Evolutionary conservation across 92 coral and sea anemone species (phyloP).

Genomic region (Zoanthus solanderi): DNA sequence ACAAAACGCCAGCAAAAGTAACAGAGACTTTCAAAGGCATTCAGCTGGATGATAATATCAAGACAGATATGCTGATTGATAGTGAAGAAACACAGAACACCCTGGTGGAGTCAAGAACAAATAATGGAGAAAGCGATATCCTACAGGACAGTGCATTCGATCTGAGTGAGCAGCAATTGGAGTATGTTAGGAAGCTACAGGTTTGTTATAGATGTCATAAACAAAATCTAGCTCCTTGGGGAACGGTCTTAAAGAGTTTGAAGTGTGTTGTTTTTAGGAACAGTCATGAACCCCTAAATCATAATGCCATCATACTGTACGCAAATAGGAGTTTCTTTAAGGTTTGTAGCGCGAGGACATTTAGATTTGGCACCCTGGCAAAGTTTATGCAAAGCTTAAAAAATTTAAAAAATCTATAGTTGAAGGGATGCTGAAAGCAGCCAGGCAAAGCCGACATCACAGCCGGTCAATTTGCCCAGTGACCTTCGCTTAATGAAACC

Average conservation of each 20-base stretch:
- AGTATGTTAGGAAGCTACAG: slow-evolving; percentile 76
- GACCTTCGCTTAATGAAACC: too few relatives aligned
- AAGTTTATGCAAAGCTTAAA: too few relatives aligned
- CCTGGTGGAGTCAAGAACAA: not conserved
- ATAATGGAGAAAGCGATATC: not conserved
- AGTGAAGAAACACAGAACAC: not conserved
- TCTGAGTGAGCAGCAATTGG: slow-evolving; percentile 62
- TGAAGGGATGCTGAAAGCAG: too few relatives aligned
- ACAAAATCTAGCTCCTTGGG: not conserved
- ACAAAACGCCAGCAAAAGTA: too few relatives aligned
- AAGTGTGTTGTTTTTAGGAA: not conserved
- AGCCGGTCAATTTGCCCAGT: too few relatives aligned
- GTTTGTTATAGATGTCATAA: slow-evolving; percentile 18
- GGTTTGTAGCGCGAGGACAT: too few relatives aligned
- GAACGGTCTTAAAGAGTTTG: not conserved
- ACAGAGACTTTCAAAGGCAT: too few relatives aligned
- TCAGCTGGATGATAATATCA: not conserved
- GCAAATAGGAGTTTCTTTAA: too few relatives aligned
- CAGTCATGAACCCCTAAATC: not conserved
- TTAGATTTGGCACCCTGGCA: too few relatives aligned
- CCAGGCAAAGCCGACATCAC: too few relatives aligned
- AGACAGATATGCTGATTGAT: not conserved
- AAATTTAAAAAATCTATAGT: too few relatives aligned
- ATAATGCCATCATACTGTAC: too few relatives aligned
- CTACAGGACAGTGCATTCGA: slow-evolving; percentile 9